Conservation (phyloP, 1,140 invertebrate species). For the Caerostris extrusa region DNA sequence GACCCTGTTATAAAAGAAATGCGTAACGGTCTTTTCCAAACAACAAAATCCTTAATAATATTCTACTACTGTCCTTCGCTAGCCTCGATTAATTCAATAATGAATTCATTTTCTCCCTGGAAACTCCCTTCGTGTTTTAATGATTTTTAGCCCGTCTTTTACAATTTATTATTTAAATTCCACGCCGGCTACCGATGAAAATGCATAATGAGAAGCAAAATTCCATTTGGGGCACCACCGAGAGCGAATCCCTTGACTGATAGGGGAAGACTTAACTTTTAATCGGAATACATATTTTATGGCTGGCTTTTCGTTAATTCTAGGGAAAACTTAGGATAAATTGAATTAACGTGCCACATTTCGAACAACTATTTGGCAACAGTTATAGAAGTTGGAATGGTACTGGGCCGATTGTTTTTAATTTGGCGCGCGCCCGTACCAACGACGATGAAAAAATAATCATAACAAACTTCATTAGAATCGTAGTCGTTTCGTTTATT, state of each 20-base stretch:
- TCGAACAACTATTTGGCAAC: neutral
- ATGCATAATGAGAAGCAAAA: neutral
- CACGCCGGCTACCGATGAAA: too few species aligned
- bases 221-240: neutral
- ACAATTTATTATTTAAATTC: too few species aligned
- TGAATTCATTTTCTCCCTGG: slow-evolving; percentile 21
- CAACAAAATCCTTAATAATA: slow-evolving; percentile 11
- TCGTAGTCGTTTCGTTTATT: too few species aligned
- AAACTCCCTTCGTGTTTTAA: too few species aligned
- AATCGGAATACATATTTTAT: slow-evolving; percentile 9
- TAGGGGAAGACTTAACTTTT: neutral
- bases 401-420: neutral
- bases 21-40: neutral
- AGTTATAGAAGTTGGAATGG: neutral
- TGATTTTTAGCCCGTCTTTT: neutral
- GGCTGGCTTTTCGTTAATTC: neutral
- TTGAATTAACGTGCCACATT: neutral
- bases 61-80: neutral
- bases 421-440: neutral
- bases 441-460: too few species aligned
- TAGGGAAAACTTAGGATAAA: neutral
- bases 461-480: too few species aligned
- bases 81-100: slow-evolving; percentile 43
- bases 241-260: neutral
- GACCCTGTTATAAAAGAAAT: neutral